Evolutionary conservation across 2,888 invertebrate genomes (phyloP).

Genomic region (Cheilosia vulpina): DNA sequence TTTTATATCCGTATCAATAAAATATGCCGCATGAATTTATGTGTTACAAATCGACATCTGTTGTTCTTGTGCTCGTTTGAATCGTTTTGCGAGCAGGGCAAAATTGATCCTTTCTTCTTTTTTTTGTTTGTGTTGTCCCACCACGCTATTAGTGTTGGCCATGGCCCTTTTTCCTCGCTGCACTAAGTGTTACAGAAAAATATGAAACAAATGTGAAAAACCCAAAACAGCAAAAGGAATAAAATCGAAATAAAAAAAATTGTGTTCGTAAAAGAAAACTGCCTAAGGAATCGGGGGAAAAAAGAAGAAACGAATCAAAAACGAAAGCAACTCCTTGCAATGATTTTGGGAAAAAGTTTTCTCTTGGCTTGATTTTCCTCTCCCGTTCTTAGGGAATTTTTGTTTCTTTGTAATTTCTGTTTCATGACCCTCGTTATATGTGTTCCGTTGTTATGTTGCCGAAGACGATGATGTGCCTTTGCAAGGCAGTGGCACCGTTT

Average conservation of each 20-base stretch:
- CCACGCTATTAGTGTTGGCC: slow-evolving; percentile 3
- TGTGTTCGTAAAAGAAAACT: slow-evolving; percentile 68
- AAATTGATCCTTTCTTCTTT: slow-evolving; percentile 31
- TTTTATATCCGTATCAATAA: slow-evolving; percentile 74
- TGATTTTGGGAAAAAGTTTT: slow-evolving; percentile 21
- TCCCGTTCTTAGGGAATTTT: slow-evolving; percentile 40
- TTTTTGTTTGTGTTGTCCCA: background rate
- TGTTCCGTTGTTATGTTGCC: slow-evolving; percentile 36
- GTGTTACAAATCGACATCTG: slow-evolving; percentile 75
- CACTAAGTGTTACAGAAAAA: slow-evolving; percentile 36
- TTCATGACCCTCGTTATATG: slow-evolving; percentile 71
- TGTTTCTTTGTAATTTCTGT: slow-evolving; percentile 72
- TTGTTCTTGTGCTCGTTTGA: slow-evolving; percentile 47
- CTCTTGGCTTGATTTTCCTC: slow-evolving; percentile 15
- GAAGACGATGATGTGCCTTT: slow-evolving; percentile 60
- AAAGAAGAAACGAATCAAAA: background rate
- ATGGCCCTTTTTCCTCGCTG: slow-evolving; percentile 30
- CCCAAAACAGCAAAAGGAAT: slow-evolving; percentile 48
- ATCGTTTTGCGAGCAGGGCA: slow-evolving; percentile 52
- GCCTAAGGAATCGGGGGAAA: slow-evolving; percentile 50
- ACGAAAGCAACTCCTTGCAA: background rate
- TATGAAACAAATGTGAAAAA: slow-evolving; percentile 61
- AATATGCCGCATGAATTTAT: slow-evolving; percentile 75
- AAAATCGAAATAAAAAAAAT: slow-evolving; percentile 70
- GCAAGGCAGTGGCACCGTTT: slow-evolving; percentile 18